phyloP scores from a whole-genome alignment of 2,113 vertebrate species.

The Entelurus aequoreus region DNA sequence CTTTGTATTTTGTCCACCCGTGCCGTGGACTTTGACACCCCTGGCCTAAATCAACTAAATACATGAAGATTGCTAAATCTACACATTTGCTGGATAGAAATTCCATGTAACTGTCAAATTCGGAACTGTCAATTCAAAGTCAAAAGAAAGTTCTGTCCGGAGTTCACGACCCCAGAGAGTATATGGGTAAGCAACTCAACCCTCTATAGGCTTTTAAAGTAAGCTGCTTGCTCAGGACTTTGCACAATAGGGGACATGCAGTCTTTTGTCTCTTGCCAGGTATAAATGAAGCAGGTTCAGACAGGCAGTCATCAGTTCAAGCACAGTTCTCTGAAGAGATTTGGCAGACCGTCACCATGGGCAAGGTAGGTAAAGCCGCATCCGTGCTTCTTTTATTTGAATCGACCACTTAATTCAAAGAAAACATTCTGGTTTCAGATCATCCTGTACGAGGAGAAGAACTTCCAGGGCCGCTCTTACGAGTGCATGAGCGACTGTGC shows the following conservation, averaged over 20 bases:
- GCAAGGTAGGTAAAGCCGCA: conserved; percentile 43
- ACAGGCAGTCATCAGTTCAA: conserved; percentile 43
- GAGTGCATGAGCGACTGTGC: conserved; percentile 59
- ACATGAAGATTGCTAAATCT: too few relatives aligned
- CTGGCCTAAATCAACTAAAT: too few relatives aligned
- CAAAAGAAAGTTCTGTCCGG: conserved; percentile 36
- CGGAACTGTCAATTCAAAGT: not conserved
- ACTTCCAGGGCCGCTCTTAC: conserved; percentile 63
- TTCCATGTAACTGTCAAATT: not conserved
- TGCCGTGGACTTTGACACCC: too few relatives aligned
- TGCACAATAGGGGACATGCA: conserved; percentile 46
- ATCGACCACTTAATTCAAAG: not conserved
- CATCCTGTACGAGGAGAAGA: conserved; percentile 61
- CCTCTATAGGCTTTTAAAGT: conserved; percentile 48
- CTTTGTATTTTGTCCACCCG: too few relatives aligned
- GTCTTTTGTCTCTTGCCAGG: conserved; percentile 52
- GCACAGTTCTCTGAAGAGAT: conserved; percentile 37
- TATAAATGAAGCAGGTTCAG: conserved; percentile 56
- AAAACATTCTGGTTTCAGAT: conserved; percentile 22
- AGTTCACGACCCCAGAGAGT: conserved; percentile 24
- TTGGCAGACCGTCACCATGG: conserved; percentile 42
- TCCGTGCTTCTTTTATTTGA: not conserved
- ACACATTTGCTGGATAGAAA: too few relatives aligned
- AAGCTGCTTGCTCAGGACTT: conserved; percentile 55
- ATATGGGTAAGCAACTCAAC: conserved; percentile 39